Evolutionary conservation across 2,888 invertebrate genomes (phyloP).

Genomic region (Omphaloscelis lunosa): DNA sequence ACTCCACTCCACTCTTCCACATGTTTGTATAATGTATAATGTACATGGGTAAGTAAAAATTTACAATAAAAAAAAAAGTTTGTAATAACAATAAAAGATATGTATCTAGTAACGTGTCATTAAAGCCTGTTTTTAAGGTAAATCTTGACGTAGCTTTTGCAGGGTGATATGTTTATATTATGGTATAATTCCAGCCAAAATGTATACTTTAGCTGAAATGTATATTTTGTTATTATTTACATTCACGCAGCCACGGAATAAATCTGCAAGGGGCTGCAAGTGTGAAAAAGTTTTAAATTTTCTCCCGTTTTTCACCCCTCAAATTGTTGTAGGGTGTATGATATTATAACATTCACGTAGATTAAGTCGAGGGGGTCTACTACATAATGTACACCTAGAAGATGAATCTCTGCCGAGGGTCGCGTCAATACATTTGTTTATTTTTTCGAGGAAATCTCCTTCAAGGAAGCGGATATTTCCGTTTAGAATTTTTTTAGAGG

Average conservation of each 20-base stretch:
- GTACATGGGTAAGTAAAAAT: too few species aligned
- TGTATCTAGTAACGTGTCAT: neutral
- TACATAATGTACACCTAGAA: constrained; percentile 58
- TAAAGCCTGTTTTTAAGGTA: neutral
- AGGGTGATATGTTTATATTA: constrained; percentile 10
- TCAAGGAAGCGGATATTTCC: constrained; percentile 38
- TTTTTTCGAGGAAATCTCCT: constrained; percentile 49
- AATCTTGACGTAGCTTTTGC: neutral
- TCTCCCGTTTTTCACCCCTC: constrained; percentile 40
- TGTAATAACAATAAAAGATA: neutral
- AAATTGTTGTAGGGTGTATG: constrained; percentile 60
- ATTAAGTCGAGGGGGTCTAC: constrained; percentile 58
- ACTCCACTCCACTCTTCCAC: too few species aligned
- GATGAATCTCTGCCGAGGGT: constrained; percentile 60
- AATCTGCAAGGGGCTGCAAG: constrained; percentile 20
- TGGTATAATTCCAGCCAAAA: constrained; percentile 18
- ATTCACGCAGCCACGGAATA: constrained; percentile 11
- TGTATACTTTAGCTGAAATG: constrained; percentile 4
- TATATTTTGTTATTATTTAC: constrained; percentile 37
- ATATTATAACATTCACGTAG: constrained; percentile 61
- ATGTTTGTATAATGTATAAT: too few species aligned
- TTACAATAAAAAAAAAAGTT: too few species aligned
- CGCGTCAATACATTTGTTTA: constrained; percentile 57
- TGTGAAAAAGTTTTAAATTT: constrained; percentile 56
- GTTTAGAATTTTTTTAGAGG: constrained; percentile 20